Conservation (phyloP, 2,888 invertebrate genomes). For the Platycnemis pennipes region DNA sequence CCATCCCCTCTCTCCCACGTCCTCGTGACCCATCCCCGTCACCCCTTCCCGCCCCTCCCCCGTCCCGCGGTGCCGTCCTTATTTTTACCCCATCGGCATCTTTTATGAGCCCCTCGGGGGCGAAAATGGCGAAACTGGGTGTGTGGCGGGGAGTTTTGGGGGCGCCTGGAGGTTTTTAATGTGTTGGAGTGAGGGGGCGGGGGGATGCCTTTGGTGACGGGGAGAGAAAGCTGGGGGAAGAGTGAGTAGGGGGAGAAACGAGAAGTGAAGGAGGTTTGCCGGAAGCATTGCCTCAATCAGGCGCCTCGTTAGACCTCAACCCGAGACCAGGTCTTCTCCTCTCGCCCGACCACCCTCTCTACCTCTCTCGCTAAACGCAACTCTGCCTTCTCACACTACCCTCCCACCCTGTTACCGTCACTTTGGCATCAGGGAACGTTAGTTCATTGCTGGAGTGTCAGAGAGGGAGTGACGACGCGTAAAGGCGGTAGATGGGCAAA, state of each 20-base stretch:
- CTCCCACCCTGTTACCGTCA: neutral
- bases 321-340: neutral
- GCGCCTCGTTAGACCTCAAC: constrained; percentile 44
- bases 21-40: neutral
- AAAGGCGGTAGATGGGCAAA: neutral
- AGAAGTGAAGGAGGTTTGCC: neutral
- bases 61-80: neutral
- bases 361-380: neutral
- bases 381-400: neutral
- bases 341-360: neutral
- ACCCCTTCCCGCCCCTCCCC: neutral
- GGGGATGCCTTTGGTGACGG: neutral
- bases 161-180: neutral
- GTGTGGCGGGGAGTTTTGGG: neutral
- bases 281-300: constrained; percentile 61
- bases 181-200: neutral
- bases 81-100: constrained; percentile 23
- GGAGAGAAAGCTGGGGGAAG: neutral
- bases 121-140: constrained; percentile 51
- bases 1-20: neutral
- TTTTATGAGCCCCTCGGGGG: constrained; percentile 63
- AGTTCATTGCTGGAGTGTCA: neutral
- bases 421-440: neutral
- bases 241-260: neutral
- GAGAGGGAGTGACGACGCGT: neutral